phyloP scores from a whole-genome alignment of 2,888 invertebrate genomes.

The Conomelus anceps region DNA sequence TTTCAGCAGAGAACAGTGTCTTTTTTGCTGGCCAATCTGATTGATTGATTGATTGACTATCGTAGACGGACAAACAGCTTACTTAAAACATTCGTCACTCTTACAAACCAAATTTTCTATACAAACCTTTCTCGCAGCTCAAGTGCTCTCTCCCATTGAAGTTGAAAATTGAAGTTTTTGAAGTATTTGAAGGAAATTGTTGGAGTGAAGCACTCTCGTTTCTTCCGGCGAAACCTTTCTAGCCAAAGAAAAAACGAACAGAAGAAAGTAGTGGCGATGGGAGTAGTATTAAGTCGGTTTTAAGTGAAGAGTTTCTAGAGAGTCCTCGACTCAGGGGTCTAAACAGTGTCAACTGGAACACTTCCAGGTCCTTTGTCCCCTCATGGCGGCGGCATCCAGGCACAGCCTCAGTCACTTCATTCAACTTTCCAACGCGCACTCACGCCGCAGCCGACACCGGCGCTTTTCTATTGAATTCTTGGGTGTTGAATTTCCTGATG shows the following conservation, averaged over 20 bases:
- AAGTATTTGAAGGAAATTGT: background rate
- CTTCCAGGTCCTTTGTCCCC: conserved; percentile 6
- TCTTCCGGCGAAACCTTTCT: background rate
- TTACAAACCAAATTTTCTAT: background rate
- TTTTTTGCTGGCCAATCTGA: too few species aligned
- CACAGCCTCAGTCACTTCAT: background rate
- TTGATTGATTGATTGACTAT: too few species aligned
- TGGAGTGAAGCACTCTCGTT: background rate
- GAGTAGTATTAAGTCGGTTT: conserved; percentile 2
- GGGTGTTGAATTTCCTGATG: background rate
- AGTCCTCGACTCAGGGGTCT: conserved; percentile 1
- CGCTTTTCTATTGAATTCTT: background rate
- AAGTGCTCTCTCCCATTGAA: background rate
- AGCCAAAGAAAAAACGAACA: background rate
- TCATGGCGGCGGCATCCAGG: background rate
- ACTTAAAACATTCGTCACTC: background rate
- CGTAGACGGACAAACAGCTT: background rate
- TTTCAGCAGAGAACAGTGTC: too few species aligned
- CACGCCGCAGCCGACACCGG: background rate
- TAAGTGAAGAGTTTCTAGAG: conserved; percentile 5
- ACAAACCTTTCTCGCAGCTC: background rate
- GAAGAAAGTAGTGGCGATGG: background rate
- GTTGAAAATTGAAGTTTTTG: background rate
- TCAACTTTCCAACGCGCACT: background rate
- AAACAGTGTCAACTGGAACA: conserved; percentile 11